Percentiles rank a stretch among this genome's conserved stretches.
Evolutionary conservation across 1,140 invertebrate genomes (phyloP).

Genomic region (Coelopa frigida): DNA sequence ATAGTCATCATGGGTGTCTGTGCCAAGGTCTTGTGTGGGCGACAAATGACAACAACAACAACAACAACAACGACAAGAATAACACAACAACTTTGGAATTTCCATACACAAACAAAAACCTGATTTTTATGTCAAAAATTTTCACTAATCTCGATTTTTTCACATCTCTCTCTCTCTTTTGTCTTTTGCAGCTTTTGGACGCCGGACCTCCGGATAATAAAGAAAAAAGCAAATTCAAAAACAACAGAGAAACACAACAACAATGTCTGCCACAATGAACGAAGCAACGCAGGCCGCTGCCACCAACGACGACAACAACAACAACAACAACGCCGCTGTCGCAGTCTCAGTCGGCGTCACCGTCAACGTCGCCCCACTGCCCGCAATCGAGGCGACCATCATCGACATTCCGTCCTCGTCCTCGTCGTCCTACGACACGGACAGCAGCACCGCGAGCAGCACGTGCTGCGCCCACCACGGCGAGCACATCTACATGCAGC

Average conservation of each 20-base stretch:
- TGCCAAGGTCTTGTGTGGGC: no score
- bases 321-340: neutral
- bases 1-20: no score
- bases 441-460: slow-evolving; percentile 40
- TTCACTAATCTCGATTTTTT: no score
- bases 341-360: neutral
- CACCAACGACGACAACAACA: neutral
- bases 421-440: slow-evolving; percentile 38
- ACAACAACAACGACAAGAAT: neutral
- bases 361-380: slow-evolving; percentile 6
- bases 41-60: slow-evolving; percentile 1
- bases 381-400: slow-evolving; percentile 23
- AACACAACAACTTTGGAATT: no score
- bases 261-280: neutral
- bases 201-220: no score
- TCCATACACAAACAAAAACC: neutral
- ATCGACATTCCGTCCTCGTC: slow-evolving; percentile 37
- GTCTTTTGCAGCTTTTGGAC: no score
- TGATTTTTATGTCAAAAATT: slow-evolving; percentile 3
- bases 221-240: slow-evolving; percentile 5
- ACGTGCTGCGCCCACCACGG: slow-evolving; percentile 40
- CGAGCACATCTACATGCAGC: slow-evolving; percentile 39
- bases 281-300: neutral
- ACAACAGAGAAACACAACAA: slow-evolving; percentile 15
- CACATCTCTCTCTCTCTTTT: no score